Evolutionary conservation across 2,113 vertebrate genomes (phyloP).

Genomic region (Spea bombifrons): DNA sequence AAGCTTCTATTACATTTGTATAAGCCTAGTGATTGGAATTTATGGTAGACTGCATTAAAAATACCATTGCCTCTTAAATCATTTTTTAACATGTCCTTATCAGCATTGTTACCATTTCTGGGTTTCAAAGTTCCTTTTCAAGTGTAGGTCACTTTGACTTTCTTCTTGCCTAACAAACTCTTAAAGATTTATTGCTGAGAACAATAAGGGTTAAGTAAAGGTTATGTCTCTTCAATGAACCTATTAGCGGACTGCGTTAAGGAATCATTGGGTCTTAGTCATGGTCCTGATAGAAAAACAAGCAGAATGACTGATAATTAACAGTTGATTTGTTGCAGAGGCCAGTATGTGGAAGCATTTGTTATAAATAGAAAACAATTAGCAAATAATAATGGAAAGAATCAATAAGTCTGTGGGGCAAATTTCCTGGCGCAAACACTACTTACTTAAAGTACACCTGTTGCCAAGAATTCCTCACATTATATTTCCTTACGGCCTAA

Average conservation of each 20-base stretch:
- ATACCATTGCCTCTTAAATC: too few species aligned
- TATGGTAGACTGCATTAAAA: too few species aligned
- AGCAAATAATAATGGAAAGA: too few species aligned
- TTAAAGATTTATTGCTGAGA: constrained; percentile 9
- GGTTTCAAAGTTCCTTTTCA: neutral
- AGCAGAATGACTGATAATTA: neutral
- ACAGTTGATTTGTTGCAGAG: constrained; percentile 8
- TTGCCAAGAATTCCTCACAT: too few species aligned
- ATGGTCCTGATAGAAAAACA: constrained; percentile 2
- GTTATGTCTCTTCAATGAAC: neutral
- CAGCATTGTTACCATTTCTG: neutral
- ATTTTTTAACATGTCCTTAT: neutral
- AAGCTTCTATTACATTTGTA: too few species aligned
- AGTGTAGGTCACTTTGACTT: neutral
- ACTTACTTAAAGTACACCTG: too few species aligned
- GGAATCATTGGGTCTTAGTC: constrained; percentile 19
- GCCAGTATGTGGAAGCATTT: neutral
- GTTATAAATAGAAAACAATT: too few species aligned
- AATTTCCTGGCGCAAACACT: too few species aligned
- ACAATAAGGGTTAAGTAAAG: constrained; percentile 14
- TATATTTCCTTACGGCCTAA: too few species aligned
- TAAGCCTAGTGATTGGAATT: too few species aligned
- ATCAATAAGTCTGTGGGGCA: too few species aligned
- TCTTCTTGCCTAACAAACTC: neutral
- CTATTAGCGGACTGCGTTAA: constrained; percentile 2